These are phyloP conservation scores for Drosophila funebris DNA, from an alignment of 1,140 invertebrate species.

Conservation along the genomic window DNA sequence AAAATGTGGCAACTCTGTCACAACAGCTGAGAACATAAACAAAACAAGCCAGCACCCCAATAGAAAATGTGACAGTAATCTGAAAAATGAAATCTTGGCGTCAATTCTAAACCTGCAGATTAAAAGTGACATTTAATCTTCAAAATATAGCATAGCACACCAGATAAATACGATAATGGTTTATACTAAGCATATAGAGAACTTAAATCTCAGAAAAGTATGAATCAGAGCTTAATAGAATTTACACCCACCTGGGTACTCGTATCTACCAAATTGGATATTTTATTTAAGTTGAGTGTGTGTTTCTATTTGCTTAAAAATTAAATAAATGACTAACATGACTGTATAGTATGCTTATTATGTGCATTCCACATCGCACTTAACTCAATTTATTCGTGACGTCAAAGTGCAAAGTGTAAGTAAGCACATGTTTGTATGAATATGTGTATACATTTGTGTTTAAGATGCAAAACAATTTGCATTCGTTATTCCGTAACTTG, in stretches of 20 bases:
- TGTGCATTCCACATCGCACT: too few species aligned
- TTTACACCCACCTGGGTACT: neutral
- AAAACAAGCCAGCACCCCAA: slow-evolving; percentile 16
- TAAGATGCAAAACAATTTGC: too few species aligned
- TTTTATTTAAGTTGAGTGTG: neutral
- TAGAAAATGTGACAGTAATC: slow-evolving; percentile 19
- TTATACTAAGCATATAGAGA: neutral
- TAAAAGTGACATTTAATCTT: neutral
- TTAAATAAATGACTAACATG: too few species aligned
- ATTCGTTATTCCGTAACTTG: too few species aligned
- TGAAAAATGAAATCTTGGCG: neutral
- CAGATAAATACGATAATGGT: neutral
- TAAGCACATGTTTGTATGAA: too few species aligned
- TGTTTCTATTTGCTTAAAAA: too few species aligned
- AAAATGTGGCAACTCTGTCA: slow-evolving; percentile 29
- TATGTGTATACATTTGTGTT: too few species aligned
- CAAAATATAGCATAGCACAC: neutral
- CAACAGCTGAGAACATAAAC: slow-evolving; percentile 41
- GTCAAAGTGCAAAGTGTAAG: too few species aligned
- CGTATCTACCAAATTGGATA: neutral
- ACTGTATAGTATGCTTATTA: too few species aligned
- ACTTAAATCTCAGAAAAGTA: neutral
- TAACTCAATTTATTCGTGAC: too few species aligned
- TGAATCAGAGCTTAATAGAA: neutral
- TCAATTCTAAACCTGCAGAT: neutral